These are phyloP conservation scores for Philopotamus ludificatus DNA, from an alignment of 1,140 invertebrate genomes.

Conservation along the genomic window DNA sequence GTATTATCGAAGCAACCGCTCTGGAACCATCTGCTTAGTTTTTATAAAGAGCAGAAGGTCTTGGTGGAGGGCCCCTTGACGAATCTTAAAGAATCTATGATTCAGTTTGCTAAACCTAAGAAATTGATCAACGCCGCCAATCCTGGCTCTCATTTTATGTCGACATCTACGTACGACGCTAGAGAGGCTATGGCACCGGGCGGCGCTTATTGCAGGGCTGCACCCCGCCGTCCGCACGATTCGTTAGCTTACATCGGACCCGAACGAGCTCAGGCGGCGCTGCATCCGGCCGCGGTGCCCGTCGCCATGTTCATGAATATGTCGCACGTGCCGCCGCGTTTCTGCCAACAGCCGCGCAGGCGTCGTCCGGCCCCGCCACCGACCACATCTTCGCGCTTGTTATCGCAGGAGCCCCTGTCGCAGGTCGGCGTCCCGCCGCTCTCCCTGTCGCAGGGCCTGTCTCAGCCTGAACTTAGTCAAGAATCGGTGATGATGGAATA, in stretches of 20 bases:
- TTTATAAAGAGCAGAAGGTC: constrained; percentile 97
- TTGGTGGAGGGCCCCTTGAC: constrained; percentile 97
- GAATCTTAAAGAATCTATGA: constrained; percentile 94
- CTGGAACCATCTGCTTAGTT: constrained; percentile 97
- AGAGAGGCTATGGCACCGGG: constrained; percentile 87
- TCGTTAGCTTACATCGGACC: constrained; percentile 92
- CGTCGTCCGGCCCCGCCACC: constrained; percentile 41
- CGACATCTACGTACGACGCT: constrained; percentile 90
- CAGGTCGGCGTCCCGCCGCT: constrained; percentile 65
- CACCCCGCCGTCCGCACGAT: constrained; percentile 66
- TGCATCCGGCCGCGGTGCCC: constrained; percentile 82
- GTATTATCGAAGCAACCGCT: constrained; percentile 96
- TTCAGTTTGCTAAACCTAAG: constrained; percentile 96
- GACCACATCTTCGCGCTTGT: constrained; percentile 37
- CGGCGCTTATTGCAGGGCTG: constrained; percentile 58
- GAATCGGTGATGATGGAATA: constrained; percentile 87
- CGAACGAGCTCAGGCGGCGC: constrained; percentile 74
- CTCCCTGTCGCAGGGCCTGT: constrained; percentile 73
- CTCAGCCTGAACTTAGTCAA: constrained; percentile 80
- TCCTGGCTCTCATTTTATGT: constrained; percentile 96
- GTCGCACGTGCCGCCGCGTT: constrained; percentile 82
- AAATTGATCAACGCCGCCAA: constrained; percentile 92
- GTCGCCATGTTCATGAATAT: constrained; percentile 96
- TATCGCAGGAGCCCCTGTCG: constrained; percentile 60
- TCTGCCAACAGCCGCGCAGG: constrained; percentile 74